Conservation (phyloP, 2,888 invertebrate species). For the Synergus itoensis region DNA sequence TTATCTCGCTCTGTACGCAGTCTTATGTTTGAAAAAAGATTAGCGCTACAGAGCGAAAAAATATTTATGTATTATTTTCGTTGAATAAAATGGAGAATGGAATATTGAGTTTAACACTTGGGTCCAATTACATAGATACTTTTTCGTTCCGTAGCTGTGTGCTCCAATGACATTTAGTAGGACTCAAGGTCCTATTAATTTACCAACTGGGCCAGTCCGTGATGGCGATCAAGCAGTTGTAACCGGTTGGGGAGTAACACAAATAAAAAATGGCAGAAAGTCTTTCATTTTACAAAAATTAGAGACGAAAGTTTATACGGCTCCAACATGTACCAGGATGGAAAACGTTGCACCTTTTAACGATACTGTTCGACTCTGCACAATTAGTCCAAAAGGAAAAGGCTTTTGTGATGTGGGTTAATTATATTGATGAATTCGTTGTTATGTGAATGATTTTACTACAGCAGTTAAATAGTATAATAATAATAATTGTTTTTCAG, state of each 20-base stretch:
- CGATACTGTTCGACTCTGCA: background rate
- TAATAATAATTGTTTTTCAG: conserved; percentile 10
- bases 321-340: background rate
- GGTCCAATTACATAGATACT: no score
- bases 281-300: background rate
- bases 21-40: no score
- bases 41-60: no score
- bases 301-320: background rate
- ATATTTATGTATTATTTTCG: no score
- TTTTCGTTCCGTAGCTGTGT: background rate
- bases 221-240: background rate
- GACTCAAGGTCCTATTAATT: background rate
- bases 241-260: background rate
- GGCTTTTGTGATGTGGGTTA: background rate
- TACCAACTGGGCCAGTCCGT: background rate
- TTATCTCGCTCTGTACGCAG: no score
- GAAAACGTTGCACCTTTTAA: background rate
- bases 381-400: background rate
- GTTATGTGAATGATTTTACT: no score
- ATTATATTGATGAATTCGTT: no score
- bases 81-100: no score
- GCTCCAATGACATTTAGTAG: background rate
- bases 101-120: no score
- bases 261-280: background rate
- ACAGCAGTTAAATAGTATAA: no score